phyloP scores from a whole-genome alignment of 2,888 invertebrate genomes.

The Augochlorella aurata region DNA sequence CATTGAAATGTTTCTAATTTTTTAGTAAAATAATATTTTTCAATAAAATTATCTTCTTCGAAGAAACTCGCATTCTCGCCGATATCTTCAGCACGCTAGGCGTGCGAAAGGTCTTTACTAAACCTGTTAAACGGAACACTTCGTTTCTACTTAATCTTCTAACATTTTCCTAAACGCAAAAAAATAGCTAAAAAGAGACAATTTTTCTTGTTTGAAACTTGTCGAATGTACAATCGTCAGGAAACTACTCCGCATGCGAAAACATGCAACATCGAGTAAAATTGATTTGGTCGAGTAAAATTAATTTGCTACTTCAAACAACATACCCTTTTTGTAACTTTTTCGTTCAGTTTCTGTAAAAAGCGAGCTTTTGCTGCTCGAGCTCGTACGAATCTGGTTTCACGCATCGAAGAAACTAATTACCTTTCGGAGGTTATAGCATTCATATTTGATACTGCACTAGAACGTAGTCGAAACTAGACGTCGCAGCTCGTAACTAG shows the following conservation, averaged over 20 bases:
- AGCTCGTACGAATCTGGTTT: too few species aligned
- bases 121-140: not conserved
- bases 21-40: not conserved
- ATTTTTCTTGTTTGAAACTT: not conserved
- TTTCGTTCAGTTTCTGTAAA: not conserved
- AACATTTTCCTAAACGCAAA: not conserved
- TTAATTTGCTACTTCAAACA: not conserved
- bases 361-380: too few species aligned
- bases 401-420: too few species aligned
- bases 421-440: not conserved
- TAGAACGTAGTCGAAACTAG: not conserved
- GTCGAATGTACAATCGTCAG: not conserved
- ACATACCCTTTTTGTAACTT: not conserved
- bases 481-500: not conserved
- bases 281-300: not conserved
- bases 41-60: not conserved
- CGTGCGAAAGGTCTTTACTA: not conserved
- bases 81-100: not conserved
- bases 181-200: not conserved
- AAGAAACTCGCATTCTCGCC: not conserved
- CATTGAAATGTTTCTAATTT: not conserved
- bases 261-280: not conserved
- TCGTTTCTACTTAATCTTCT: not conserved
- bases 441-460: not conserved
- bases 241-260: not conserved